phyloP scores from a whole-genome alignment of 2,113 vertebrate species.

The Bufo gargarizans region DNA sequence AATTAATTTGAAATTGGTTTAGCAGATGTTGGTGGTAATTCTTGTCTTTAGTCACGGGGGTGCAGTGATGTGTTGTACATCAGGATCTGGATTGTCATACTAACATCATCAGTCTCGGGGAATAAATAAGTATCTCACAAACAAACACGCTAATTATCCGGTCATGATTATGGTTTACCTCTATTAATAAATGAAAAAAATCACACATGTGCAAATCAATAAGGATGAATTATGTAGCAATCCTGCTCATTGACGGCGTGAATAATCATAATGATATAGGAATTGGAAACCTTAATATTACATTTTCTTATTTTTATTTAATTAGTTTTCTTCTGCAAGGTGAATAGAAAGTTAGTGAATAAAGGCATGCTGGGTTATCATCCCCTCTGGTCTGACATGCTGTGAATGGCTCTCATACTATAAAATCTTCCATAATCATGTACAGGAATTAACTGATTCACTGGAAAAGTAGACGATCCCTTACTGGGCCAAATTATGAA shows the following conservation, averaged over 20 bases:
- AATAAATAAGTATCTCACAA: slow-evolving; percentile 25
- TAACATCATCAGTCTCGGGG: not conserved
- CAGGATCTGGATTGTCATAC: not conserved
- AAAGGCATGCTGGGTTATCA: not conserved
- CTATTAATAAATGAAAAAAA: slow-evolving; percentile 44
- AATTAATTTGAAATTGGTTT: too few species aligned
- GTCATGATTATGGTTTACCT: slow-evolving; percentile 10
- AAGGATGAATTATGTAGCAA: slow-evolving; percentile 48
- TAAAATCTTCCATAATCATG: not conserved
- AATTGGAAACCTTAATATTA: not conserved
- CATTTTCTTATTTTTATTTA: not conserved
- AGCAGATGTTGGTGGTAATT: not conserved
- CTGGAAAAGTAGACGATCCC: not conserved
- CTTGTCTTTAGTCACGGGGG: not conserved
- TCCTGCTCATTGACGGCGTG: not conserved
- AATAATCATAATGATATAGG: slow-evolving; percentile 26
- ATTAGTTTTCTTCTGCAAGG: not conserved
- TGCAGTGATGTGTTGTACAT: not conserved
- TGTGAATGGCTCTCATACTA: not conserved
- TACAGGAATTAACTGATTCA: not conserved
- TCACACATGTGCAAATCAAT: slow-evolving; percentile 33
- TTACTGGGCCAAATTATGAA: not conserved
- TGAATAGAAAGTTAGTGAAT: slow-evolving; percentile 11
- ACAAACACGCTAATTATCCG: slow-evolving; percentile 33
- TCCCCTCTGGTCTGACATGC: not conserved